phyloP scores from a whole-genome alignment of 2,888 invertebrate genomes.

The Archips xylosteana region DNA sequence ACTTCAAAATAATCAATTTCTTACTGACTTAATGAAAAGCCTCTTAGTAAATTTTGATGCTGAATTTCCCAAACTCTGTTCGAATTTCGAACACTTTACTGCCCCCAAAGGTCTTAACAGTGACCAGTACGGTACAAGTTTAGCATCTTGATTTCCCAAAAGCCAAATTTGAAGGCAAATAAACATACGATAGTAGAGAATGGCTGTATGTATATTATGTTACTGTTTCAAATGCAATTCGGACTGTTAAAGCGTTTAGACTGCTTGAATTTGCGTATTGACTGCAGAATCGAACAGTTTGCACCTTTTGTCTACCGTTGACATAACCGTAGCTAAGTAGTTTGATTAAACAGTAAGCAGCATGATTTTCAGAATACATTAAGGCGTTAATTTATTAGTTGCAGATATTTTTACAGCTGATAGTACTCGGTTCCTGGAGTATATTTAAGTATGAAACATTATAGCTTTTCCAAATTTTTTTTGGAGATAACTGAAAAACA shows the following conservation, averaged over 20 bases:
- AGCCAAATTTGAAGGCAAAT: conserved; percentile 73
- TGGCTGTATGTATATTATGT: conserved; percentile 18
- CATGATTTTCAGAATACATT: too few species aligned
- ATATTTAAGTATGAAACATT: too few species aligned
- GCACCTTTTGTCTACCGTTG: background rate
- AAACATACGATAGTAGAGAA: conserved; percentile 55
- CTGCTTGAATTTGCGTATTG: conserved; percentile 28
- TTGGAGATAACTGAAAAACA: too few species aligned
- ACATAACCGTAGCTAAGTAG: too few species aligned
- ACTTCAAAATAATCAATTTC: background rate
- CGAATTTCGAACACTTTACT: conserved; percentile 54
- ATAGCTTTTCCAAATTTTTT: too few species aligned
- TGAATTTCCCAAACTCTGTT: conserved; percentile 52
- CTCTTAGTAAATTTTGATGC: conserved; percentile 34
- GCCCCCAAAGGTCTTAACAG: conserved; percentile 57
- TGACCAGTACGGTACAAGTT: conserved; percentile 69
- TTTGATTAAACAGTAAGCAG: too few species aligned
- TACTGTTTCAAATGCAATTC: conserved; percentile 40
- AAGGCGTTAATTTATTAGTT: too few species aligned
- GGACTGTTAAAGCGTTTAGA: conserved; percentile 26
- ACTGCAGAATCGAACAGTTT: conserved; percentile 19
- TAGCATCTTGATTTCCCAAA: conserved; percentile 79
- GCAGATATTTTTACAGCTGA: too few species aligned
- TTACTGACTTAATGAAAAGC: conserved; percentile 22
- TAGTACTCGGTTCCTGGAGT: too few species aligned